Evolutionary conservation across 2,113 vertebrate species (phyloP).

Genomic region (Myiagra hebetior): DNA sequence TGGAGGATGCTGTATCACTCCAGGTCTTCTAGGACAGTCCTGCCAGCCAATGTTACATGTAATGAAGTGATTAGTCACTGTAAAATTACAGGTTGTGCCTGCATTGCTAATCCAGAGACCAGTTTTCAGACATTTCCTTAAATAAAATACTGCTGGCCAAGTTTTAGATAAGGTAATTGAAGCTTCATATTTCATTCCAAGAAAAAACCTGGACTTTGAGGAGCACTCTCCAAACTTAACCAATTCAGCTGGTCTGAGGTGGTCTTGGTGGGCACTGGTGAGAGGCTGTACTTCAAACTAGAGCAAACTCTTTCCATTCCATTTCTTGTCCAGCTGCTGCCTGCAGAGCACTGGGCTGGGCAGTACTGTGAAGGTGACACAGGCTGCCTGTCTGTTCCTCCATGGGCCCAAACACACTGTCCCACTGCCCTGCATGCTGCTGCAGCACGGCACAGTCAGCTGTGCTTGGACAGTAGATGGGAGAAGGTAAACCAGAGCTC

Average conservation of each 20-base stretch:
- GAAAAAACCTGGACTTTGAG: not conserved
- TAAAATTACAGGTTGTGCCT: not conserved
- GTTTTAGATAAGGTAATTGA: not conserved
- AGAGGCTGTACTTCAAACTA: not conserved
- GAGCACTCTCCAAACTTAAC: not conserved
- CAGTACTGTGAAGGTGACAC: not conserved
- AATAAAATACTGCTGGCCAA: not conserved
- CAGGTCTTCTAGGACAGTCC: not conserved
- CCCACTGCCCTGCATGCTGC: rapidly evolving
- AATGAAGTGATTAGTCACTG: not conserved
- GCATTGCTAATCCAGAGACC: not conserved
- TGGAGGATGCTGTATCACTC: not conserved
- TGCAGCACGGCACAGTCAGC: not conserved
- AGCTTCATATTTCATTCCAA: not conserved
- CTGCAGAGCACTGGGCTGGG: not conserved
- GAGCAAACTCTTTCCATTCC: not conserved
- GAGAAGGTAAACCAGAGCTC: not conserved
- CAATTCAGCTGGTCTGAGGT: not conserved
- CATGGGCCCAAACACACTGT: rapidly evolving
- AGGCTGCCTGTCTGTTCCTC: not conserved
- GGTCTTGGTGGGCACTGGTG: not conserved
- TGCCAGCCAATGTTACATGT: not conserved
- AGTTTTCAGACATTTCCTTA: not conserved
- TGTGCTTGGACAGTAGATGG: not conserved
- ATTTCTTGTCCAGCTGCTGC: not conserved